These are phyloP conservation scores for Cinclus cinclus DNA, from an alignment of 2,113 vertebrate species.

Conservation along the genomic window DNA sequence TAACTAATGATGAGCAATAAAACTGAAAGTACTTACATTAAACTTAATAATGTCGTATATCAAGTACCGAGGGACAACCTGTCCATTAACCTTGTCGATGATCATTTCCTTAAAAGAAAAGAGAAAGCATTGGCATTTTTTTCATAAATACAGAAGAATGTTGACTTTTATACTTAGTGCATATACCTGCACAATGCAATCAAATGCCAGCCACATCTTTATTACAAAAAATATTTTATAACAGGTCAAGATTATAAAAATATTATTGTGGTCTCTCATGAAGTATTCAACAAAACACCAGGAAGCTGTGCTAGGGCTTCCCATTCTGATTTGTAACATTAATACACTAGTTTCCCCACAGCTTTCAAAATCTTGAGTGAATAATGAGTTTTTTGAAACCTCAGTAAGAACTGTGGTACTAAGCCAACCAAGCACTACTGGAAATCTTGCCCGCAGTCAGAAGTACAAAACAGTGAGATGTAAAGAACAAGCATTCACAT, in stretches of 20 bases:
- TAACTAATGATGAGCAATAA: not conserved
- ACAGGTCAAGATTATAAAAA: not conserved
- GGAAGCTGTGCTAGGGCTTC: not conserved
- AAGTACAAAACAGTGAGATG: not conserved
- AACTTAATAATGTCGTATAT: constrained; percentile 99
- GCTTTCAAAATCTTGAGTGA: not conserved
- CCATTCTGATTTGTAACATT: not conserved
- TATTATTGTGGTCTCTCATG: not conserved
- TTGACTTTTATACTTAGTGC: not conserved
- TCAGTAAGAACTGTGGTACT: not conserved
- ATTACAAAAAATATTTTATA: not conserved
- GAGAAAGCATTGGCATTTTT: not conserved
- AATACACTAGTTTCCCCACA: not conserved
- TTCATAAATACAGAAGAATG: not conserved
- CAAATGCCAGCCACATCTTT: not conserved
- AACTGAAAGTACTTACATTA: constrained; percentile 85
- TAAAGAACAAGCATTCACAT: not conserved
- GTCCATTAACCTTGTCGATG: constrained; percentile 96
- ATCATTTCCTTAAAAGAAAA: constrained; percentile 94
- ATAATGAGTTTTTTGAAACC: not conserved
- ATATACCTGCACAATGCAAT: not conserved
- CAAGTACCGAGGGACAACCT: constrained; percentile 93
- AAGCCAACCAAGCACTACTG: not conserved
- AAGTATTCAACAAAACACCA: not conserved
- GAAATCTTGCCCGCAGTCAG: not conserved